Conservation (phyloP, 2,888 invertebrate species). For the Caenorhabditis japonica region DNA sequence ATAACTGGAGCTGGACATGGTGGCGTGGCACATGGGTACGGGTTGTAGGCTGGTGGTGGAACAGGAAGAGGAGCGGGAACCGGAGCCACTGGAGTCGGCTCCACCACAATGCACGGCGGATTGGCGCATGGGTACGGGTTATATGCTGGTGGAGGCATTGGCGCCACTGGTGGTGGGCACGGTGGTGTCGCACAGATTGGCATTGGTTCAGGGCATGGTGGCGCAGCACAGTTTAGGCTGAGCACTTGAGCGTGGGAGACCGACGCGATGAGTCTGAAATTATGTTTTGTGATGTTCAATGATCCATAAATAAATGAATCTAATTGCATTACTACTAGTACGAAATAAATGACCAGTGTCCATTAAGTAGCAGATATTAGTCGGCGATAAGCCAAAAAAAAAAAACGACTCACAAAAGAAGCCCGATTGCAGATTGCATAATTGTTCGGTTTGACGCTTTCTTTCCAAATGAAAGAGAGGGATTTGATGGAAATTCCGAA, state of each 20-base stretch:
- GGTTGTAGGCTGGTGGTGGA: constrained; percentile 48
- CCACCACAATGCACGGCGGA: constrained; percentile 54
- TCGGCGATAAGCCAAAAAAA: constrained; percentile 11
- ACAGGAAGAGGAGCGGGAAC: constrained; percentile 27
- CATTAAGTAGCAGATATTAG: constrained; percentile 36
- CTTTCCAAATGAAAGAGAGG: not conserved
- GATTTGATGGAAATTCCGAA: constrained; percentile 15
- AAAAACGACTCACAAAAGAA: constrained; percentile 28
- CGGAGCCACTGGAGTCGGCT: constrained; percentile 43
- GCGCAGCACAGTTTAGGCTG: constrained; percentile 43
- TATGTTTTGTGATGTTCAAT: constrained; percentile 12
- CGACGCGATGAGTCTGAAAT: constrained; percentile 42
- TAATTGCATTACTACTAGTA: constrained; percentile 16
- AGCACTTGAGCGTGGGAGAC: constrained; percentile 34
- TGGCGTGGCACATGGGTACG: constrained; percentile 51
- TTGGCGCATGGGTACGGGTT: constrained; percentile 53
- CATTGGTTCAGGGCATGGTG: constrained; percentile 43
- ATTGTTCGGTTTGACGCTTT: too few relatives aligned
- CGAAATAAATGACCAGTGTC: constrained; percentile 31
- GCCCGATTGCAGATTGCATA: constrained; percentile 40
- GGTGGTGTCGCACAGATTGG: not conserved
- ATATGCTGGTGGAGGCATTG: constrained; percentile 50
- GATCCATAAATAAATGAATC: constrained; percentile 28
- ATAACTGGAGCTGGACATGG: constrained; percentile 29
- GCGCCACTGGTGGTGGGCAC: constrained; percentile 36